phyloP scores from a whole-genome alignment of 2,113 vertebrate genomes.

The Mus pahari region DNA sequence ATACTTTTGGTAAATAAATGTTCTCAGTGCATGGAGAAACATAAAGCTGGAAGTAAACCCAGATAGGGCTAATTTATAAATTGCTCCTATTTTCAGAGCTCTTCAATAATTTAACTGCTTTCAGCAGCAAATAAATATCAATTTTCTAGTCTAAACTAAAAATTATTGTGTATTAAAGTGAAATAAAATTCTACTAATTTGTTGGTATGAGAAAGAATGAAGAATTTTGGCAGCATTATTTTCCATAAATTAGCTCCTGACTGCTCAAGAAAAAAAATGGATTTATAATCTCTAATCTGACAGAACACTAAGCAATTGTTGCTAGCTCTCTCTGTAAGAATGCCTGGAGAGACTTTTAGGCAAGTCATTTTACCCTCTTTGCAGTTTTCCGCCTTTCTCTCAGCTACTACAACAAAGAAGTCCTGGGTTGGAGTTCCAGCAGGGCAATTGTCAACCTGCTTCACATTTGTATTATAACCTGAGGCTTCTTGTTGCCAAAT shows the following conservation, averaged over 20 bases:
- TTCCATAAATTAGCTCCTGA: constrained; percentile 9
- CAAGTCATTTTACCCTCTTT: background rate
- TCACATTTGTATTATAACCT: background rate
- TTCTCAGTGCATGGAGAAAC: background rate
- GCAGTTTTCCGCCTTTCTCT: background rate
- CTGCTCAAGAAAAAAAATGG: background rate
- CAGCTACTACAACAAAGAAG: too few relatives aligned
- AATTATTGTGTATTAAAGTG: background rate
- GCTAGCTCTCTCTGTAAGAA: background rate
- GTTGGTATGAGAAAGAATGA: background rate
- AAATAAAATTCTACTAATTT: constrained; percentile 13
- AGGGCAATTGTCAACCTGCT: too few relatives aligned
- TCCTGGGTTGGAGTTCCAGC: background rate
- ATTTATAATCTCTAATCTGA: background rate
- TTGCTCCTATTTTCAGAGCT: background rate
- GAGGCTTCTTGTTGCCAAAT: background rate
- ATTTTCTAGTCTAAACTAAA: constrained; percentile 31
- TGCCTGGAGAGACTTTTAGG: background rate
- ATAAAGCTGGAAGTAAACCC: background rate
- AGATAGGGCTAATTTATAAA: background rate
- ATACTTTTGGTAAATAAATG: background rate
- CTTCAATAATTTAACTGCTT: background rate
- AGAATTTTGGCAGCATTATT: background rate
- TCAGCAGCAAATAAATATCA: constrained; percentile 1
- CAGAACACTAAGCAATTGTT: background rate